Base-by-base conservation (phyloP, 2,888 invertebrate species). In the Corbicula japonica region DNA sequence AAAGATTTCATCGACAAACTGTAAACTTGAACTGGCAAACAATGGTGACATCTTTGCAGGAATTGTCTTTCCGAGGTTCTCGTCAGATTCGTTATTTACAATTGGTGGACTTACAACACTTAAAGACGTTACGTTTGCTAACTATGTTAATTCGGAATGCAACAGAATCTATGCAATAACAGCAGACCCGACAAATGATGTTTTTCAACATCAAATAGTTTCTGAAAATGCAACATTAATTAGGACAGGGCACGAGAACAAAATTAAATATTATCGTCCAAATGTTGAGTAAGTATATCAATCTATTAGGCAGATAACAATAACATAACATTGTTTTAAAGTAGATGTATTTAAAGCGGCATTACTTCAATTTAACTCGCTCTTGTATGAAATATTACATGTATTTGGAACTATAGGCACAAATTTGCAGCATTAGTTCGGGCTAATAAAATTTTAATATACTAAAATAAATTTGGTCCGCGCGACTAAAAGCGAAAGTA, bases 221-320 rank as follows among this genome's bases (percentile, higher is more conserved):
- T 50, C 83, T 21, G 41, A 63, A 12, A 26, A 62, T 18, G 52
- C 75, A 3, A 73, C 73, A 2, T 65, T 85, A 12, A 54, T 79
- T 10, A 70, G 88, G 71, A 87, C 89, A 2, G 81, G 80, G 5
- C 52, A 72, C 2, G 65, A 75, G n/a, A 85, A 87, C 61, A 87
- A 86, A 38, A 77, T 92, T 4, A 84, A 85, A 48, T 86, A 87
- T 50, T 88, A 89, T 35, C 68, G 90, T 34, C 90, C 92, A 21
- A 88, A 88, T 78, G 58, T 91, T 4, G 87, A 82, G 92, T 92
- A 84, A 66, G 87, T 76, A 1, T 41, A 54, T 23, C 50, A 10
- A 12, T 41, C n/a, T n/a, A n/a, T n/a, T n/a, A n/a, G n/a, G n/a
- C n/a, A n/a, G n/a, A n/a, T n/a, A n/a, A n/a, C n/a, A n/a, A n/a